Conservation (phyloP, 2,888 invertebrate species). For the Vanessa cardui region DNA sequence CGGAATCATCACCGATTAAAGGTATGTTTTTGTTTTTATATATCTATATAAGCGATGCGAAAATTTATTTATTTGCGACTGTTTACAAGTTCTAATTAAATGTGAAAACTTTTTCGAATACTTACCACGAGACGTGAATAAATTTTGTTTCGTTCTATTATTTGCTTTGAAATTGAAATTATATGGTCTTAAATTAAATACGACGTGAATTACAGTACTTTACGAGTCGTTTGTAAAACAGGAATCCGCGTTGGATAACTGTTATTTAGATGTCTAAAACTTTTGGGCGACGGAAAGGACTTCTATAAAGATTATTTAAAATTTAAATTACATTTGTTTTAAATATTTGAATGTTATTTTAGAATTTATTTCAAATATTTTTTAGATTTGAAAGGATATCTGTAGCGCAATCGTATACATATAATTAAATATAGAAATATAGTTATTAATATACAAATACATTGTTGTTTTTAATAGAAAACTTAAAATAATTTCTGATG, state of each 20-base stretch:
- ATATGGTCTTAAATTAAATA: neutral
- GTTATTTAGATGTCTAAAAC: conserved; percentile 12
- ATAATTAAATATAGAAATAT: neutral
- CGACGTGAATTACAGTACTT: conserved; percentile 2
- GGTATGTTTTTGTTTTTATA: conserved; percentile 3
- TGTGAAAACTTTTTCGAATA: conserved; percentile 1
- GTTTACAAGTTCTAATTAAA: neutral
- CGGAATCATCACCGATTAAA: neutral
- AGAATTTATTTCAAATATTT: neutral
- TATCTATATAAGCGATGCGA: neutral
- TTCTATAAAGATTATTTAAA: conserved; percentile 3
- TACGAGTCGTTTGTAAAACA: conserved; percentile 2
- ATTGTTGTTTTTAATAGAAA: no score
- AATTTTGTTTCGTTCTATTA: neutral
- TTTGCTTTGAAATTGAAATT: neutral
- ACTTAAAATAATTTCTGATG: neutral
- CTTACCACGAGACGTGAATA: neutral
- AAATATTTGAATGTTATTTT: neutral
- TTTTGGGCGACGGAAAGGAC: conserved; percentile 9
- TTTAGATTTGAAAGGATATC: neutral
- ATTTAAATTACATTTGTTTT: neutral
- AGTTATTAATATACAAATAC: neutral
- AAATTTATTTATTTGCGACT: neutral
- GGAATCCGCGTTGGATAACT: conserved; percentile 4
- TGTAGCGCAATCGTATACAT: no score